phyloP scores from a whole-genome alignment of 2,113 vertebrate genomes.

The Cryptotis parvus region DNA sequence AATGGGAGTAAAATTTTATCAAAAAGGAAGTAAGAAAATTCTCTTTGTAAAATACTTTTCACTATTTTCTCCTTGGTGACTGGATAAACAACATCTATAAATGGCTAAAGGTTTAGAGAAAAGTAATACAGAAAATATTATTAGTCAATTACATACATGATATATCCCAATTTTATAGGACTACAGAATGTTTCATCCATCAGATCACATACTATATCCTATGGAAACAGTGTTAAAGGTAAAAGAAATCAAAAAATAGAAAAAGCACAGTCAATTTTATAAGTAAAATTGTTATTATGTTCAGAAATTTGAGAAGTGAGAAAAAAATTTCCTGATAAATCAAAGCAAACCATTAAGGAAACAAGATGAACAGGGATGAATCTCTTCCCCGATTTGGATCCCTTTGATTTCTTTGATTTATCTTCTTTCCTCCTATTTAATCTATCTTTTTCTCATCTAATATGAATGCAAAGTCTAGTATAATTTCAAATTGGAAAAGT shows the following conservation, averaged over 20 bases:
- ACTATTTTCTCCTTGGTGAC: not conserved
- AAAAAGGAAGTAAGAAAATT: not conserved
- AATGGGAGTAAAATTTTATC: not conserved
- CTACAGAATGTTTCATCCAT: not conserved
- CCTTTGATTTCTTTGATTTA: not conserved
- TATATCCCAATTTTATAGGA: not conserved
- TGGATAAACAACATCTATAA: not conserved
- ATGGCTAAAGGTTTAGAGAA: not conserved
- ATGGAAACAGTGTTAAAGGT: not conserved
- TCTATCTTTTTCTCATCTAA: not conserved
- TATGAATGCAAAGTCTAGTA: not conserved
- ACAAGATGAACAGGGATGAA: not conserved
- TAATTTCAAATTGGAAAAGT: not conserved
- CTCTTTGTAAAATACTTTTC: not conserved
- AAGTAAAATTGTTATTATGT: not conserved
- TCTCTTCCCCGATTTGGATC: not conserved
- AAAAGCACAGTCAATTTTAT: not conserved
- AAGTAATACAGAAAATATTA: not conserved
- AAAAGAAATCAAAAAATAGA: not conserved
- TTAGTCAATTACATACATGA: not conserved
- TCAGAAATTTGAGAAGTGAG: not conserved
- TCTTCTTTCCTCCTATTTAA: not conserved
- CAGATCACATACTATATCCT: not conserved
- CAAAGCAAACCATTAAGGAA: not conserved
- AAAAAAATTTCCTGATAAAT: not conserved